phyloP scores from a whole-genome alignment of 2,888 invertebrate species.

The Caenorhabditis angaria region DNA sequence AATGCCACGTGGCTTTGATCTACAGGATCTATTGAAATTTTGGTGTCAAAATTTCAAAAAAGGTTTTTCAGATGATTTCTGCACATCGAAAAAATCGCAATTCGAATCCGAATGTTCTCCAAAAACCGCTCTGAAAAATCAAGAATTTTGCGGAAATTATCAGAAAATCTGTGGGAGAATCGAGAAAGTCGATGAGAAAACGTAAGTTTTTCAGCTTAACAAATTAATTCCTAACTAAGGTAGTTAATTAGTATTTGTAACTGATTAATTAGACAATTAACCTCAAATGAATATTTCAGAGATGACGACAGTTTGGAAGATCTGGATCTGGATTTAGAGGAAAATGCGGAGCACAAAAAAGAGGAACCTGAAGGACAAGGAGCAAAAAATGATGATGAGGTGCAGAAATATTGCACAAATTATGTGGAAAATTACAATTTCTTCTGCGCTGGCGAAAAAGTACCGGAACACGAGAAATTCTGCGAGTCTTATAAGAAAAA shows the following conservation, averaged over 20 bases:
- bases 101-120: conserved; percentile 1
- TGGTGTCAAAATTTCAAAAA: too few species aligned
- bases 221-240: too few species aligned
- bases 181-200: conserved; percentile 27
- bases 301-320: conserved; percentile 8
- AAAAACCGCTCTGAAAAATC: conserved; percentile 1
- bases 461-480: conserved; percentile 52
- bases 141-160: conserved; percentile 15
- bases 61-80: too few species aligned
- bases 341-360: too few species aligned
- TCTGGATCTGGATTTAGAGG: too few species aligned
- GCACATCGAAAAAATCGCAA: not conserved
- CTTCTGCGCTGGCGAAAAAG: conserved; percentile 55
- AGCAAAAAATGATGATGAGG: conserved; percentile 22
- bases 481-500: conserved; percentile 57
- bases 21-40: too few species aligned
- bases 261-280: too few species aligned
- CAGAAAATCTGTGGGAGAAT: conserved; percentile 17
- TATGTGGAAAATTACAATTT: conserved; percentile 62
- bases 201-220: conserved; percentile 21
- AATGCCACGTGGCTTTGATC: too few species aligned
- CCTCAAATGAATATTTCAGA: conserved; percentile 8
- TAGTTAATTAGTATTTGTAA: too few species aligned
- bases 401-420: conserved; percentile 54
- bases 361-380: conserved; percentile 20